These are phyloP conservation scores for Epirrhoe alternata DNA, from an alignment of 2,888 invertebrate genomes.

Conservation along the genomic window DNA sequence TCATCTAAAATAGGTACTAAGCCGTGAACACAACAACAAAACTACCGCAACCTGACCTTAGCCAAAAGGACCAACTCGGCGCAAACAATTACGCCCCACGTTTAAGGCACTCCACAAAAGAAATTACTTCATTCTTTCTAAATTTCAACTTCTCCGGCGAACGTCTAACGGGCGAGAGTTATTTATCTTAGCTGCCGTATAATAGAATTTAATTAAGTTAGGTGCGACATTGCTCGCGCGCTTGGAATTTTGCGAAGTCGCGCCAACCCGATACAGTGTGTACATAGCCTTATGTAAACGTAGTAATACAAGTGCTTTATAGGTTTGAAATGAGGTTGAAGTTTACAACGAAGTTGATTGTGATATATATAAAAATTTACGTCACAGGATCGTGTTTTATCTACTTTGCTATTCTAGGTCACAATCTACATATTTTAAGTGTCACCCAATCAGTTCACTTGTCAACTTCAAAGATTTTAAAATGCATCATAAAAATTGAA, in stretches of 20 bases:
- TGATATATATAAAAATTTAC: neutral
- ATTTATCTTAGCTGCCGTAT: constrained; percentile 80
- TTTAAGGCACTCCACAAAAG: constrained; percentile 62
- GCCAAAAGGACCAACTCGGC: constrained; percentile 41
- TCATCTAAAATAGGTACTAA: constrained; percentile 4
- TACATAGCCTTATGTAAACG: constrained; percentile 42
- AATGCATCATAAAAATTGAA: too few relatives aligned
- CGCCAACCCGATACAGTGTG: constrained; percentile 55
- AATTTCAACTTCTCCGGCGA: constrained; percentile 63
- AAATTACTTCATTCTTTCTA: constrained; percentile 78
- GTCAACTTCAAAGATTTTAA: too few relatives aligned
- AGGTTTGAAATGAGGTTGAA: constrained; percentile 11
- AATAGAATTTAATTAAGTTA: constrained; percentile 84
- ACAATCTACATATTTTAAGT: too few relatives aligned
- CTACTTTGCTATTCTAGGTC: too few relatives aligned
- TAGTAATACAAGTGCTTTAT: constrained; percentile 21
- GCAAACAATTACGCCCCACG: constrained; percentile 56
- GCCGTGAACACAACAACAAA: constrained; percentile 15
- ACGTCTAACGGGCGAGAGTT: constrained; percentile 69
- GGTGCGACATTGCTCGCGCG: constrained; percentile 77
- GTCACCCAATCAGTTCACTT: too few relatives aligned
- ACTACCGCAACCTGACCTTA: constrained; percentile 21
- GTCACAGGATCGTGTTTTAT: too few relatives aligned
- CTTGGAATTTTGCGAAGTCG: constrained; percentile 69
- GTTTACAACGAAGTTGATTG: neutral